Conservation (phyloP, 2,888 invertebrate genomes). For the Anagyrus pseudococci region DNA sequence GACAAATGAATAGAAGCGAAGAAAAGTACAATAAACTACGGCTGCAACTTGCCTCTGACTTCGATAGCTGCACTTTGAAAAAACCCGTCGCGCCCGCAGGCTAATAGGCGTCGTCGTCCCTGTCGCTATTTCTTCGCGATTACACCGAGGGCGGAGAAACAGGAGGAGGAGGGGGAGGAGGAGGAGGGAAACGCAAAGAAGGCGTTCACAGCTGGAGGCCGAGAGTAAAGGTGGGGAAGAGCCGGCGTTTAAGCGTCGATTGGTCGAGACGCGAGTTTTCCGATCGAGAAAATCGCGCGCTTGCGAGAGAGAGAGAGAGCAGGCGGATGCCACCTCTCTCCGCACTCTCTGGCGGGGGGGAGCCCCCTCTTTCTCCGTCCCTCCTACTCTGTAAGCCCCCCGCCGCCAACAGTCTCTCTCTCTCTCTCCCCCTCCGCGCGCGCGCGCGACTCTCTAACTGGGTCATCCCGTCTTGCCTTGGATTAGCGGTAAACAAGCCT, state of each 20-base stretch:
- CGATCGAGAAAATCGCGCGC: conserved; percentile 56
- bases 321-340: conserved; percentile 55
- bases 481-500: conserved; percentile 45
- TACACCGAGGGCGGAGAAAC: no score
- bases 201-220: neutral
- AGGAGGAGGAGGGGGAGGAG: neutral
- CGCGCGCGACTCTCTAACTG: conserved; percentile 45
- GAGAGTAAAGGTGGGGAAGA: conserved; percentile 4
- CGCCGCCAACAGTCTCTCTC: no score
- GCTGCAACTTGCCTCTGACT: no score
- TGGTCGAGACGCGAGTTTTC: conserved; percentile 50
- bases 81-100: no score
- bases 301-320: conserved; percentile 34
- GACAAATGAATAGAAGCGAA: no score
- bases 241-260: conserved; percentile 16
- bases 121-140: no score
- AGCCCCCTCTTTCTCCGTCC: neutral
- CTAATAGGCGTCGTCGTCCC: no score
- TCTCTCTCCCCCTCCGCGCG: neutral
- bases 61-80: no score
- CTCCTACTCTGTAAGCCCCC: no score
- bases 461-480: conserved; percentile 59
- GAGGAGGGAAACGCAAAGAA: neutral
- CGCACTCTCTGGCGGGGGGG: neutral
- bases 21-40: no score